These are phyloP conservation scores for Heteropelma amictum DNA, from an alignment of 2,888 invertebrate genomes.

Conservation along the genomic window DNA sequence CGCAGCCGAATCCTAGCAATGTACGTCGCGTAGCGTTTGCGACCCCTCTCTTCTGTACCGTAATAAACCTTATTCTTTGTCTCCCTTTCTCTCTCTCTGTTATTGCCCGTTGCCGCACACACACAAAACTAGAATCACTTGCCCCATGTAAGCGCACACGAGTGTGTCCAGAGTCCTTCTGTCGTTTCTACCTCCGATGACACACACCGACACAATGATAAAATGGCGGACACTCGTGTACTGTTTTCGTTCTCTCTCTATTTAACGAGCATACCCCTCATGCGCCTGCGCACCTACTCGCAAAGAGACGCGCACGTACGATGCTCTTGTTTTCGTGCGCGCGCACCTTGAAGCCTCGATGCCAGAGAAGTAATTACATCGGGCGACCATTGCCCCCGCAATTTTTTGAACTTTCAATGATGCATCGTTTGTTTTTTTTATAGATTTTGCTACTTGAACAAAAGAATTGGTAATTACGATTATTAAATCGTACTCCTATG, in stretches of 20 bases:
- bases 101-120: slow-evolving; percentile 55
- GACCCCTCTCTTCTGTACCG: slow-evolving; percentile 14
- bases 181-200: not conserved
- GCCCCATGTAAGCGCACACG: slow-evolving; percentile 48
- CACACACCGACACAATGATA: slow-evolving; percentile 15
- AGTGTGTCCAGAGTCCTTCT: not conserved
- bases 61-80: slow-evolving; percentile 45
- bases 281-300: slow-evolving; percentile 29
- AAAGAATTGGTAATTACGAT: too few species aligned
- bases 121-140: slow-evolving; percentile 54
- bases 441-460: too few species aligned
- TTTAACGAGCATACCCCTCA: slow-evolving; percentile 2
- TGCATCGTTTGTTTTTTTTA: too few species aligned
- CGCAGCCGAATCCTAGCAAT: slow-evolving; percentile 26
- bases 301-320: slow-evolving; percentile 39
- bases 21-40: slow-evolving; percentile 28
- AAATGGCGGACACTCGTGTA: slow-evolving; percentile 18
- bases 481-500: too few species aligned
- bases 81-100: slow-evolving; percentile 47
- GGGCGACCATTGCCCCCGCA: not conserved
- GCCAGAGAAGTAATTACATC: slow-evolving; percentile 38
- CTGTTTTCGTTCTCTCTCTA: slow-evolving; percentile 37
- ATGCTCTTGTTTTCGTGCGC: slow-evolving; percentile 39
- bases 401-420: not conserved
- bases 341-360: slow-evolving; percentile 21